Percentiles rank a stretch among this genome's conserved stretches.
Evolutionary conservation across 2,888 invertebrate genomes (phyloP).

Genomic region (Rhogogaster chlorosoma): DNA sequence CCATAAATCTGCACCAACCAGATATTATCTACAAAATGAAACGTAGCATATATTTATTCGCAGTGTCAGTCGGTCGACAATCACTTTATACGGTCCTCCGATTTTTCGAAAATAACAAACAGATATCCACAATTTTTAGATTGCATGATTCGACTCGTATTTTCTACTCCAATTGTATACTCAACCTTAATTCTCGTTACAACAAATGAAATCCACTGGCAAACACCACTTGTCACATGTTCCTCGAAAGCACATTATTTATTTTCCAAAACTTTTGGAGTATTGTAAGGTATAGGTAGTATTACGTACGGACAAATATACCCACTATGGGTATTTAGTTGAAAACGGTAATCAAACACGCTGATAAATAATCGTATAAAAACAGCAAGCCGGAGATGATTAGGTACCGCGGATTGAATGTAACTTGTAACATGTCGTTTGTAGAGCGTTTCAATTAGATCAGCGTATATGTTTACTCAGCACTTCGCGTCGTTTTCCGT

Average conservation of each 20-base stretch:
- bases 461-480: slow-evolving; percentile 60
- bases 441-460: slow-evolving; percentile 60
- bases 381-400: slow-evolving; percentile 23
- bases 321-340: neutral
- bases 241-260: neutral
- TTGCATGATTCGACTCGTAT: neutral
- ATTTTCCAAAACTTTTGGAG: neutral
- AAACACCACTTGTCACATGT: neutral
- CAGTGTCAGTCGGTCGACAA: neutral
- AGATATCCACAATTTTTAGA: neutral
- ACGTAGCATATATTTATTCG: neutral
- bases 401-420: slow-evolving; percentile 35
- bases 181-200: neutral
- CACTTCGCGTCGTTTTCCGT: slow-evolving; percentile 56
- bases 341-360: slow-evolving; percentile 7
- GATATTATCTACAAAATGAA: neutral
- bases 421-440: slow-evolving; percentile 54
- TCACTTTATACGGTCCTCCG: too few relatives aligned
- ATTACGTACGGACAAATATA: neutral
- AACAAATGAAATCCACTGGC: neutral
- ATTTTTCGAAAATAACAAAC: neutral
- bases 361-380: slow-evolving; percentile 56
- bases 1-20: slow-evolving; percentile 12
- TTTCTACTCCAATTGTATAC: neutral
- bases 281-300: neutral